Conservation (phyloP, 2,797 vertebrate species). For the Ctenopoma multispine region DNA sequence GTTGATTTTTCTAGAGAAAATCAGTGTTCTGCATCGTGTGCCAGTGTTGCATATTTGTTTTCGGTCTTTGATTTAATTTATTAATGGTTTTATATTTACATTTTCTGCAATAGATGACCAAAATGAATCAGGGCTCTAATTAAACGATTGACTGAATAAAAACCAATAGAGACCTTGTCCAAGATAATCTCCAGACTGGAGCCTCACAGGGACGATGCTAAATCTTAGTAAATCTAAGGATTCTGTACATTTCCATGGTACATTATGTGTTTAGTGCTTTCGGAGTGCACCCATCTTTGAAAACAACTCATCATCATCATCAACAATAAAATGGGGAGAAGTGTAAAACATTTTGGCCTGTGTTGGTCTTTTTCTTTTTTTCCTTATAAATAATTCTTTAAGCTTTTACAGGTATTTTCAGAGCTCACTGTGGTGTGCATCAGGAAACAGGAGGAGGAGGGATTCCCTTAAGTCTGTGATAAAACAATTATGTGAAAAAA, state of each 20-base stretch:
- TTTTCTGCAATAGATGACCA: neutral
- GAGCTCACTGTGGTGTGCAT: no score
- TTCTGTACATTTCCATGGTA: slow-evolving; percentile 5
- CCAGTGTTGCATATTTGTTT: slow-evolving; percentile 10
- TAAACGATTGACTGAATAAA: neutral
- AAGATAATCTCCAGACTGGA: neutral
- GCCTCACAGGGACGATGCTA: neutral
- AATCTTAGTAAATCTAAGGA: no score
- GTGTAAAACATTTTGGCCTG: neutral
- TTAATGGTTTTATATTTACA: neutral
- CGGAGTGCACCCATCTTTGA: neutral
- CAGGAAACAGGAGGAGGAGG: no score
- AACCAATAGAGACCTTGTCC: slow-evolving; percentile 2
- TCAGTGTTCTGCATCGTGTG: neutral
- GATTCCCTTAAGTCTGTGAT: no score
- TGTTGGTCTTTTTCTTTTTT: slow-evolving; percentile 24
- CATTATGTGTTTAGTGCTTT: slow-evolving; percentile 22
- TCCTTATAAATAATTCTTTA: neutral
- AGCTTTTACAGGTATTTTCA: no score
- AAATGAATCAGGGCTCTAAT: neutral
- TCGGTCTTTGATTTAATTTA: neutral
- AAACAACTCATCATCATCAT: slow-evolving; percentile 22
- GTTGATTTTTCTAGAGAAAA: neutral
- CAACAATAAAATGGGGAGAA: slow-evolving; percentile 48
- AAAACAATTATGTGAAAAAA: no score